Evolutionary conservation across 2,113 vertebrate species (phyloP), one percentile per base, ranked within the genome.

Genomic region (Ptyas mucosa): DNA sequence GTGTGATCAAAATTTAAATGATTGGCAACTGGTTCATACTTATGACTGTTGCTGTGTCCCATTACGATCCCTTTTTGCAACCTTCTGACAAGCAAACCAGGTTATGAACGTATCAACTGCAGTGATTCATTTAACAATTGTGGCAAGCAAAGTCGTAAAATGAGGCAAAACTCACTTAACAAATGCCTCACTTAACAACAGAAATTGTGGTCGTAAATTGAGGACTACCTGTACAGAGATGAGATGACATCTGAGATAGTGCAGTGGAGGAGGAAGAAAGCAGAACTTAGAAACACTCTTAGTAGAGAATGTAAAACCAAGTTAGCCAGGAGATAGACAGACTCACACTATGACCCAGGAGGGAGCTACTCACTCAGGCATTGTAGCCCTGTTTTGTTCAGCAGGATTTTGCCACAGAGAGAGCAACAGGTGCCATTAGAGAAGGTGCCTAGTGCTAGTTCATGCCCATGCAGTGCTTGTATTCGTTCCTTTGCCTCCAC

Each of bases 331-430:
- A 14, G 54, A 14, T 1, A 23, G 23, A 18, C 8, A 23, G 58
- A 43, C 15, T 49, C 89, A 26, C 26, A 34, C 24, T n/a, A n/a
- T 15, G n/a, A n/a, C 61, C 49, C 52, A 26, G 86, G 53, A 15
- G 14, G 0, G 0, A 0, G 34, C 34, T 98, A 99, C 99, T 99
- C 98, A 99, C 99, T 98, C 93, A 98, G 97, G 97, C 98, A 98
- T 97, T 99, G 98, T 96, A 99, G 97, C 96, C 98, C 98, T 96
- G 98, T 98, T 98, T 98, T 98, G 96, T 97, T 98, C 97, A 96
- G 97, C 97, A 99, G 97, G 26, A 97, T 97, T 94, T 98, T 98
- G 97, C 98, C 97, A 95, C 99, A 99, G 95, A 99, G 96, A 0
- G 99, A 98, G 96, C 99, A 99, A 94, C 96, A 98, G 96, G 98